These are phyloP conservation scores for Taurulus bubalis DNA, from an alignment of 2,113 vertebrate genomes.

Conservation along the genomic window DNA sequence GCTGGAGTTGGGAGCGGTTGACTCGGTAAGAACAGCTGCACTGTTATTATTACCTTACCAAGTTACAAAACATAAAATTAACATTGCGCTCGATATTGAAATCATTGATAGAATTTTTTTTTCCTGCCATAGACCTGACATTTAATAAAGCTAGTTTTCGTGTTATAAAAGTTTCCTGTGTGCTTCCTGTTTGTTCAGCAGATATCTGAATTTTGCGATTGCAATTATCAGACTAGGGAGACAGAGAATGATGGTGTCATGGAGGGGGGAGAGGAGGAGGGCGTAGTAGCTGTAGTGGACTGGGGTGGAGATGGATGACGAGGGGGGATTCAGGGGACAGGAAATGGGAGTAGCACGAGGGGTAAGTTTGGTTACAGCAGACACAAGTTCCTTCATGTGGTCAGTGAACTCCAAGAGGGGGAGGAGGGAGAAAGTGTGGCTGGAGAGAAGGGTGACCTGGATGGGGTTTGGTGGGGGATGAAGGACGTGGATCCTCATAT, in stretches of 20 bases:
- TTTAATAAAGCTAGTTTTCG: background rate
- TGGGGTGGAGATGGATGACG: background rate
- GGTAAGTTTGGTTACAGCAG: background rate
- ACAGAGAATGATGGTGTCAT: background rate
- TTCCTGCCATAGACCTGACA: background rate
- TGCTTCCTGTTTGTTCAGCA: background rate
- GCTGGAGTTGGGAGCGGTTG: no score
- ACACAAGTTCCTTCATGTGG: background rate
- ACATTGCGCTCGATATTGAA: background rate
- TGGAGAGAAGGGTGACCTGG: background rate
- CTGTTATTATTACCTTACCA: background rate
- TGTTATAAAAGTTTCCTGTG: background rate
- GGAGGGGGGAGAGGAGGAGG: background rate
- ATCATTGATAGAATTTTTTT: background rate
- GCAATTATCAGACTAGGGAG: background rate
- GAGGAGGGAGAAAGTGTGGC: background rate
- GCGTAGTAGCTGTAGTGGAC: background rate
- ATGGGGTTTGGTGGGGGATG: background rate
- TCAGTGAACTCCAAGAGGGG: background rate
- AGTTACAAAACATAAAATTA: background rate
- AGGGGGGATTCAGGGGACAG: background rate
- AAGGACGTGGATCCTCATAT: background rate
- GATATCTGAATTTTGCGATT: no score
- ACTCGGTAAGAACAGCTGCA: background rate
- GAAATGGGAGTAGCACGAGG: background rate